Conservation (phyloP, 2,888 invertebrate genomes). For the Dasypolia templi region DNA sequence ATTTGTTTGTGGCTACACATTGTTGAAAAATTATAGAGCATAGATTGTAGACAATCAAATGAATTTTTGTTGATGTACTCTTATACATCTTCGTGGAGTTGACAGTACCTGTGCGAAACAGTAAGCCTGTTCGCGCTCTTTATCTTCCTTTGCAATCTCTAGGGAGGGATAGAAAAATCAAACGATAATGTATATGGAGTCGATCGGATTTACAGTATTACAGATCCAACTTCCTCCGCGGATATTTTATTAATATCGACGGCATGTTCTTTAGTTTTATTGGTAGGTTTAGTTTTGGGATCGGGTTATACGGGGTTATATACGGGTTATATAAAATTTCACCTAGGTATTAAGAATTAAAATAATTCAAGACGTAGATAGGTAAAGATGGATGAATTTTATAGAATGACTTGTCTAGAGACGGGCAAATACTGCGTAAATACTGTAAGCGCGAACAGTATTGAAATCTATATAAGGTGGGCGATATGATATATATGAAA, state of each 20-base stretch:
- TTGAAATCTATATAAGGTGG: no score
- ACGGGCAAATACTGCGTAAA: not conserved
- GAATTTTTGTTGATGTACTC: not conserved
- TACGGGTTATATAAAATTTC: no score
- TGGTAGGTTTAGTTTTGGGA: not conserved
- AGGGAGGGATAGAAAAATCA: constrained; percentile 45
- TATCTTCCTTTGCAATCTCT: constrained; percentile 27
- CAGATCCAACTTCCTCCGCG: constrained; percentile 10
- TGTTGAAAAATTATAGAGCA: not conserved
- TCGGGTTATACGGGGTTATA: not conserved
- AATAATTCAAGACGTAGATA: not conserved
- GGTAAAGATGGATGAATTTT: not conserved
- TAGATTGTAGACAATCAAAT: not conserved
- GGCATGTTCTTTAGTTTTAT: constrained; percentile 13
- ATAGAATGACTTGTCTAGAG: not conserved
- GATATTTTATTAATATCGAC: constrained; percentile 36
- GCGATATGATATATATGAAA: no score
- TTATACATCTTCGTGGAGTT: not conserved
- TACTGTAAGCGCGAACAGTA: no score
- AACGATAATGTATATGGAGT: constrained; percentile 43
- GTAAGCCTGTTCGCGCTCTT: constrained; percentile 9
- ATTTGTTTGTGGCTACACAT: not conserved
- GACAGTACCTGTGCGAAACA: constrained; percentile 1
- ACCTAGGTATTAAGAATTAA: not conserved
- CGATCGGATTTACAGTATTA: constrained; percentile 44